Evolutionary conservation across 2,113 vertebrate species (phyloP).

Genomic region (Aspidoscelis tigris): DNA sequence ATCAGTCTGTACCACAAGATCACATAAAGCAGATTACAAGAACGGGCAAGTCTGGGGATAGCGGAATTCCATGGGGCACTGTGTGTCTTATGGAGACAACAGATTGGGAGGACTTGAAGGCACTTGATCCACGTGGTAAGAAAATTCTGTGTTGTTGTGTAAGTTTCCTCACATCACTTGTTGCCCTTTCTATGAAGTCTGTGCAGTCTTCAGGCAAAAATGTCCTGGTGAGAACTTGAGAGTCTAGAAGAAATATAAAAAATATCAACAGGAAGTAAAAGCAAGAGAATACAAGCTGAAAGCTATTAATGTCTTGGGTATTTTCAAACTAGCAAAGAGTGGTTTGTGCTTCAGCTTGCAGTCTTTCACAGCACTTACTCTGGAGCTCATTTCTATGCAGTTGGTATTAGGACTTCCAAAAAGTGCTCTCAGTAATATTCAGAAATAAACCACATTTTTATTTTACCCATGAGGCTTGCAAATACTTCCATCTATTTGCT

Average conservation of each 20-base stretch:
- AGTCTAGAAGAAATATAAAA: constrained; percentile 5
- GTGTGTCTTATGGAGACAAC: too few species aligned
- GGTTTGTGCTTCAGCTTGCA: neutral
- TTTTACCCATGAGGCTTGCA: neutral
- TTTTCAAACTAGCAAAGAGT: neutral
- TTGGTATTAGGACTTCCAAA: neutral
- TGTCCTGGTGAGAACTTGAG: too few species aligned
- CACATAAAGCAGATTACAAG: too few species aligned
- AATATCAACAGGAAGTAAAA: constrained; percentile 20
- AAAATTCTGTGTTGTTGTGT: too few species aligned
- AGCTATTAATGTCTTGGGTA: neutral
- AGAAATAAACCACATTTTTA: neutral
- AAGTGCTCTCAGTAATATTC: neutral
- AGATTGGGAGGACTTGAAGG: too few species aligned
- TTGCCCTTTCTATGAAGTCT: too few species aligned
- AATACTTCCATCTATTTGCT: neutral
- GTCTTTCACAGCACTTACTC: neutral
- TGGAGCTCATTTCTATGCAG: neutral
- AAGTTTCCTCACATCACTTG: too few species aligned
- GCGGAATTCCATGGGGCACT: too few species aligned
- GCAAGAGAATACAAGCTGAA: constrained; percentile 1
- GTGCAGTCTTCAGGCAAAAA: too few species aligned
- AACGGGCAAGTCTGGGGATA: too few species aligned
- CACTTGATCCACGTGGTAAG: too few species aligned
- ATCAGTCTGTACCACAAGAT: too few species aligned